phyloP scores from a whole-genome alignment of 2,797 vertebrate genomes.

The Saxicola maurus region DNA sequence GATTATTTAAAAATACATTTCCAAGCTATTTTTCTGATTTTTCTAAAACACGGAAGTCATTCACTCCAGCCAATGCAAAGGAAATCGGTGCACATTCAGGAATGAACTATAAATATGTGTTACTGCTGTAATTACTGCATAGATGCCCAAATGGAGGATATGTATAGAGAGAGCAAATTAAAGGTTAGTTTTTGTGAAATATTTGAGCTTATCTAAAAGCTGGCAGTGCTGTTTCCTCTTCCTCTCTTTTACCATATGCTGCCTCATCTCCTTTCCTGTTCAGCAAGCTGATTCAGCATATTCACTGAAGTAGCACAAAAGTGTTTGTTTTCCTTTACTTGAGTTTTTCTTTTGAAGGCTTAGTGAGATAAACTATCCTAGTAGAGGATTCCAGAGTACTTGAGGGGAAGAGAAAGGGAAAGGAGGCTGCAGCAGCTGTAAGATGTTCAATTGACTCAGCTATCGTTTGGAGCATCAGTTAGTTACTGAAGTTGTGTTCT shows the following conservation, averaged over 20 bases:
- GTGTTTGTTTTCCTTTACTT: background rate
- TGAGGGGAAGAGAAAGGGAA: background rate
- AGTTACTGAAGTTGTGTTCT: background rate
- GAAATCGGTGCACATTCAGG: background rate
- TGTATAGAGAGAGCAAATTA: background rate
- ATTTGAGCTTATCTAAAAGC: background rate
- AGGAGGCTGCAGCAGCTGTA: background rate
- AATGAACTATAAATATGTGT: background rate
- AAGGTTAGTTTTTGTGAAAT: background rate
- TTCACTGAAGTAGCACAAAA: background rate
- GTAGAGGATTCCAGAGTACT: background rate
- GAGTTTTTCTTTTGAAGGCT: background rate
- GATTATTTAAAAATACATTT: background rate
- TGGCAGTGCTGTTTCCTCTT: constrained; percentile 23
- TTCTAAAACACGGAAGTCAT: background rate
- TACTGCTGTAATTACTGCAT: background rate
- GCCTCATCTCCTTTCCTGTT: background rate
- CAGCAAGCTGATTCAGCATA: background rate
- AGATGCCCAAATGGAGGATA: background rate
- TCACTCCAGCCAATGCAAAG: background rate
- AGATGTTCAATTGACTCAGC: background rate
- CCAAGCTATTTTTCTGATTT: background rate
- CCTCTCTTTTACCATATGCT: background rate
- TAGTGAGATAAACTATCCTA: background rate
- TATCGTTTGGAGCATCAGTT: background rate